Evolutionary conservation across 2,797 vertebrate genomes (phyloP), one percentile per base, ranked within the genome.

Genomic region (Bradypodion pumilum): DNA sequence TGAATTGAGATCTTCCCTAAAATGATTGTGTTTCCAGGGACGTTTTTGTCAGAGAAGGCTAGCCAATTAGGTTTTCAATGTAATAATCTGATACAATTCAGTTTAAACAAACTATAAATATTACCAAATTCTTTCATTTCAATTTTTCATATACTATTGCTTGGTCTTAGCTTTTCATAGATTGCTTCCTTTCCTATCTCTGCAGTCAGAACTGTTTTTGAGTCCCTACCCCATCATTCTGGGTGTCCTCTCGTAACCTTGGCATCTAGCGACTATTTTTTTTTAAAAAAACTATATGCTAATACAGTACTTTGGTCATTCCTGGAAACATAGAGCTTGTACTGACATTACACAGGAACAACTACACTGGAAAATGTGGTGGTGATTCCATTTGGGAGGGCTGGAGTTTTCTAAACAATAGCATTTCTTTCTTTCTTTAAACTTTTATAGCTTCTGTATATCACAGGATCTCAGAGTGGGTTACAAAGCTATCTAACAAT

Each of bases 81-180:
- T 85, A 32, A 81, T 88, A 68, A 88, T 77, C 16, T 46, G 56
- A 80, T 92, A 80, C 4, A 77, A 23, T 81, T 90, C 8, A 65
- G 77, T 88, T 44, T 80, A 91, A 85, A 68, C 15, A 69, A 81
- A 25, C 79, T 89, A 86, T 79, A 89, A 82, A 90, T 87, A 79
- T 88, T 85, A 78, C 82, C 46, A 85, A 86, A 78, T 60, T 83
- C 3, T 70, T 90, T 81, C 1, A 74, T 81, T 91, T 63, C 86
- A 85, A 69, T 79, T 86, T 70, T 89, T 88, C 59, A 3, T 1
- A 15, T 72, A 13, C 86, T 90, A 81, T 13, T 8, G 29, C 29
- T 91, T 66, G 87, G 27, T 84, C 59, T 76, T 74, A 8, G 27
- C 73, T 56, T 92, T 89, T 82, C 42, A 74, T 62, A 82, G 79